Evolutionary conservation across 2,113 vertebrate genomes (phyloP), one percentile per base, ranked within the genome.

Genomic region (Reinhardtius hippoglossoides): DNA sequence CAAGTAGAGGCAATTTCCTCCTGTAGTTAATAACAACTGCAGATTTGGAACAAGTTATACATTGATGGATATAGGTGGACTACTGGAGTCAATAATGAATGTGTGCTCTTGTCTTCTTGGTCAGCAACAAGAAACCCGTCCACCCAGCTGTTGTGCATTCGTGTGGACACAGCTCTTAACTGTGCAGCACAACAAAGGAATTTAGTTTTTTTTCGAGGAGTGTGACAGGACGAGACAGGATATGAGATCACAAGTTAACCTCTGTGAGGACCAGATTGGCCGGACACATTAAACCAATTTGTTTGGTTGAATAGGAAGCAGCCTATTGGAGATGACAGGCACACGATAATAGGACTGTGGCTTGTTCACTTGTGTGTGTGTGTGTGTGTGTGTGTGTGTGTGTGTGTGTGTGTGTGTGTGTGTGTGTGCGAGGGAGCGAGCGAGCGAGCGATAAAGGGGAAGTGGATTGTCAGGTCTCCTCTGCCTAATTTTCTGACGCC

Each of bases 241-340:
- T 86, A 91, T 88, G 84, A 91, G 85, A 87, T 88, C 89, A 87
- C 87, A 86, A 84, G 67, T 79, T 91, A 84, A 87, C 91, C 89
- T 90, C 84, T 16, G 42, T 69, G 83, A 88, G 76, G 73, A 77
- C 50, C 87, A 76, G 84, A 89, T 84, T 75, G 87, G 65, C 76
- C 50, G 78, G 89, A 88, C 84, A 85, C 89, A 92, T 92, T 91
- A 82, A 82, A 80, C 82, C 85, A 89, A 91, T 93, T 91, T 90
- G 69, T 76, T 61, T 64, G 66, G 76, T 85, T 87, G 77, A 88
- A 80, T 83, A 85, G 82, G 82, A 89, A 78, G 58, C 80, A 79
- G 80, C 63, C 77, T 59, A 84, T 83, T 87, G 83, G 69, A 86
- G 83, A 91, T 86, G 85, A 74, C 87, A 84, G 73, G 70, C 78